Conservation (phyloP, 2,888 invertebrate genomes). For the Odontocolon sp. region DNA sequence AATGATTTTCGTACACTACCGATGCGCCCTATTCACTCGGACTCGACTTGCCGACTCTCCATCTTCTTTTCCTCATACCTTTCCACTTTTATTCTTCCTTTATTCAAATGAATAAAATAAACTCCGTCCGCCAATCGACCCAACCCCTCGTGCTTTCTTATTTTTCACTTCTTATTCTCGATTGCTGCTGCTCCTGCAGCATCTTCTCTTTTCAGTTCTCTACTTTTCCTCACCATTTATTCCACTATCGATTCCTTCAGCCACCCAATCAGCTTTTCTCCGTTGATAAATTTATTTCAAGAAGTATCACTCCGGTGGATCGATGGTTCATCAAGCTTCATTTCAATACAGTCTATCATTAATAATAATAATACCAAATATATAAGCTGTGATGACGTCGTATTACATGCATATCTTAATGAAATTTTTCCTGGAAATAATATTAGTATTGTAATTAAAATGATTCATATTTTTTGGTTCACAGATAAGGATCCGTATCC, state of each 20-base stretch:
- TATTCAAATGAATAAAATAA: constrained; percentile 28
- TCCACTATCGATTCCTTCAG: constrained; percentile 37
- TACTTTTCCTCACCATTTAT: constrained; percentile 23
- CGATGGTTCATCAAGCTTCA: too few relatives aligned
- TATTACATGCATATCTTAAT: too few relatives aligned
- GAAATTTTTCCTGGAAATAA: too few relatives aligned
- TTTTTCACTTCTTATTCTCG: not conserved
- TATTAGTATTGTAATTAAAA: too few relatives aligned
- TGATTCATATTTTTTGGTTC: constrained; percentile 71
- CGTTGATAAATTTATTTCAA: constrained; percentile 10
- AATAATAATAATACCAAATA: too few relatives aligned
- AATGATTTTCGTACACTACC: constrained; percentile 77
- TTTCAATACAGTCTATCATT: too few relatives aligned
- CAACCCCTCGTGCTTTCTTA: constrained; percentile 34
- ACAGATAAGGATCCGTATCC: constrained; percentile 95
- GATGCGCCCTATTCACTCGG: constrained; percentile 72
- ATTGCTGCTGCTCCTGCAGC: not conserved
- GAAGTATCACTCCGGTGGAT: not conserved
- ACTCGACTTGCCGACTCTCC: constrained; percentile 42
- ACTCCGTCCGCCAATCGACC: not conserved
- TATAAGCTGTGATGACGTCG: too few relatives aligned
- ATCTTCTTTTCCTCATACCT: not conserved
- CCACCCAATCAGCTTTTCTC: constrained; percentile 29
- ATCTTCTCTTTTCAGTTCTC: constrained; percentile 1
- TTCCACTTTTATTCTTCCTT: not conserved